phyloP scores from a whole-genome alignment of 2,113 vertebrate genomes.

The Australoheros scitulus region DNA sequence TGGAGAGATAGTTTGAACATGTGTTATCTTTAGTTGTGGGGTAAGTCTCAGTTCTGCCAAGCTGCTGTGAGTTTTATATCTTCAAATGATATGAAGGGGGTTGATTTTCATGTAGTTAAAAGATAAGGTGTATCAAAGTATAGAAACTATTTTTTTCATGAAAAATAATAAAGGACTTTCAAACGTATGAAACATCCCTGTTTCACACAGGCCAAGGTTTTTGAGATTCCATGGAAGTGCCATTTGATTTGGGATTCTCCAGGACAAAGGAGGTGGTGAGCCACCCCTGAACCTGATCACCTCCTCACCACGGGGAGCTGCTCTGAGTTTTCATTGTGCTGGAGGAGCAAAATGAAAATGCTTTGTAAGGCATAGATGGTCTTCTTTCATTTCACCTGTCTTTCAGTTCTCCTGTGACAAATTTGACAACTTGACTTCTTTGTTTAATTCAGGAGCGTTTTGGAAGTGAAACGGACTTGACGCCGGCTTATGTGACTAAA shows the following conservation, averaged over 20 bases:
- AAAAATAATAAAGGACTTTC: not conserved
- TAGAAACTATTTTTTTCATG: not conserved
- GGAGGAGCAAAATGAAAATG: not conserved
- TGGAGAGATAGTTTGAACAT: slow-evolving; percentile 51
- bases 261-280: not conserved
- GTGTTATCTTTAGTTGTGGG: slow-evolving; percentile 26
- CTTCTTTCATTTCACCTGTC: no score
- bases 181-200: not conserved
- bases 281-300: not conserved
- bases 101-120: not conserved
- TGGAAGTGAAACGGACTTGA: no score
- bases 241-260: not conserved
- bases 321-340: not conserved
- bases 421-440: not conserved
- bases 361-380: not conserved
- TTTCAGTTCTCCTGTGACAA: no score
- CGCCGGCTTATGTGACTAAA: no score
- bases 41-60: slow-evolving; percentile 2
- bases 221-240: not conserved
- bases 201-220: not conserved
- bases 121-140: not conserved
- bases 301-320: not conserved
- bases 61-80: not conserved
- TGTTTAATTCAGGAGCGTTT: not conserved
- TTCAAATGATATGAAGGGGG: not conserved